Evolutionary conservation across 2,113 vertebrate species (phyloP), one percentile per base, ranked within the genome.

Genomic region (Tor tambroides): DNA sequence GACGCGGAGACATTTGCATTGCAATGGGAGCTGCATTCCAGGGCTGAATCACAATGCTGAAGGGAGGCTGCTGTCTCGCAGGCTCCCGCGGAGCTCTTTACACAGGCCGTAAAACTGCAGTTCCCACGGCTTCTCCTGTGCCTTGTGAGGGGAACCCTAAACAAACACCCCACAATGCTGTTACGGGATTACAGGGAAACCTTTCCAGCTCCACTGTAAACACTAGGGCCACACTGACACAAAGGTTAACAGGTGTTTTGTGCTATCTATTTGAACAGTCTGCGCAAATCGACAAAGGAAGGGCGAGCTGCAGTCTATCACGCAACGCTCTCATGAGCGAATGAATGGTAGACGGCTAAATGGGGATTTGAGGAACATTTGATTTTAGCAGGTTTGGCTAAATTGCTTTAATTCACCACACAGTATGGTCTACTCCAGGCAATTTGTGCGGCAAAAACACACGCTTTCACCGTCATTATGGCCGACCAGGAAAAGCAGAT

Each of bases 21-120:
- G 86, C 87, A 91, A 89, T 91, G 75, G 84, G 72, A 38, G 28
- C 87, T 51, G 84, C 90, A 90, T 90, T 91, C 90, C 89, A 85
- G 71, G 30, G 59, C 69, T 87, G 71, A 28, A 76, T 77, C 84
- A 89, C 87, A 87, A 89, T 85, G 77, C 77, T 30, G 72, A 65
- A 82, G 80, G 83, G 87, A 87, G 87, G 46, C 75, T 41, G 15
- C 81, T 85, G 89, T 89, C 89, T 86, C 80, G 76, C 30, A 49
- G 85, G 67, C 75, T 90, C 90, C 87, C 85, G 63, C 61, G 17
- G 89, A 88, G 88, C 46, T 90, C 81, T 89, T 89, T 78, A 85
- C 87, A 63, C 83, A 89, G 4, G 80, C 86, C 65, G 56, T 88
- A 88, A 88, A 88, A 77, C 74, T 80, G 80, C 32, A 1, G 84